Conservation (phyloP, 2,113 vertebrate species). For the Pionites leucogaster region DNA sequence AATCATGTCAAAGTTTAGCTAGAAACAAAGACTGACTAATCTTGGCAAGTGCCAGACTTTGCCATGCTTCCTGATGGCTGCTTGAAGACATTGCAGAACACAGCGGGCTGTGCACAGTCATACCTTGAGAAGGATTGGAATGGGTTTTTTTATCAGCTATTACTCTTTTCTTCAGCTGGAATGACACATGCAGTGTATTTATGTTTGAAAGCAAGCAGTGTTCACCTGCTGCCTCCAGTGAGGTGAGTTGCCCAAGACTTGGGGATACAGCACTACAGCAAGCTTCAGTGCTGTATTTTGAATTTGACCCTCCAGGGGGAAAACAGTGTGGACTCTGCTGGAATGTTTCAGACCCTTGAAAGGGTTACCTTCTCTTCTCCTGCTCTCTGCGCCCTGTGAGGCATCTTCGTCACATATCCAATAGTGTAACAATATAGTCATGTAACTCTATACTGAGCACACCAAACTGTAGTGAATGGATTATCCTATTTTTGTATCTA, state of each 20-base stretch:
- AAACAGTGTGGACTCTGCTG: background rate
- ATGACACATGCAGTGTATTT: background rate
- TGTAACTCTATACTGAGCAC: background rate
- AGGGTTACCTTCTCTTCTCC: background rate
- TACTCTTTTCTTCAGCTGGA: background rate
- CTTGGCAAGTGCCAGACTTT: background rate
- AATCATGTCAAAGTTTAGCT: constrained; percentile 12
- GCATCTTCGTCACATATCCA: background rate
- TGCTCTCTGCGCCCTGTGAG: background rate
- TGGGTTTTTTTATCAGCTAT: background rate
- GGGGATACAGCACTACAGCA: background rate
- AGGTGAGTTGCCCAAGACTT: background rate
- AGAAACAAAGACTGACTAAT: constrained; percentile 33
- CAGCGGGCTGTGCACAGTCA: background rate
- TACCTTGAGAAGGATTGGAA: background rate
- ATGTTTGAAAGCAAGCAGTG: background rate
- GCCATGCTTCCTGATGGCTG: background rate
- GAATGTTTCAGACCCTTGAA: background rate
- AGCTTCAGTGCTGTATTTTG: background rate
- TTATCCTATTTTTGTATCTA: background rate
- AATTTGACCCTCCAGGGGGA: background rate
- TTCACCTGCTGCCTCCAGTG: background rate
- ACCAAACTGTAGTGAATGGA: background rate
- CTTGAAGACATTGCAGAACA: background rate
- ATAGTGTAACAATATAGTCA: rapidly evolving